Evolutionary conservation across 2,797 vertebrate genomes (phyloP).

Genomic region (Sarcoramphus papa): DNA sequence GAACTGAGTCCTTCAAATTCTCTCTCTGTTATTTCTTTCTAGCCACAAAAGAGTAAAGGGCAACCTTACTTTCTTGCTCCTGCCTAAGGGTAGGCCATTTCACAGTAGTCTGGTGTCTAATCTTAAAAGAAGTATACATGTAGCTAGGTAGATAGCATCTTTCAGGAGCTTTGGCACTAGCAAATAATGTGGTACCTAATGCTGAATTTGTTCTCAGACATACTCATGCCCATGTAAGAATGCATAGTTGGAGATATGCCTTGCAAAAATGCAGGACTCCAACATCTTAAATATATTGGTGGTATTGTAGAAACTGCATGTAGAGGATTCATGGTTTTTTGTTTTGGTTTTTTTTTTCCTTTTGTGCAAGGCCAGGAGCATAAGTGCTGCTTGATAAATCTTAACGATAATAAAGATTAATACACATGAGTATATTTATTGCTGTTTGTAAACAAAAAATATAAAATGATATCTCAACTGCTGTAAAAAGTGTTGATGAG

Average conservation of each 20-base stretch:
- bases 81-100: background rate
- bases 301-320: background rate
- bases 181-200: background rate
- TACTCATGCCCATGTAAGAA: background rate
- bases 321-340: background rate
- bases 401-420: background rate
- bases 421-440: constrained; percentile 23
- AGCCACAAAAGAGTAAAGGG: background rate
- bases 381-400: constrained; percentile 5
- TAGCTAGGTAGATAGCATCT: background rate
- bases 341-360: background rate
- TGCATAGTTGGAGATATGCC: background rate
- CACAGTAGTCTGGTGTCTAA: background rate
- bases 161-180: background rate
- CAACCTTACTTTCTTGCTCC: background rate
- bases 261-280: background rate
- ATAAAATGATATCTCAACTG: background rate
- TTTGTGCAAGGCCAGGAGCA: background rate
- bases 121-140: background rate
- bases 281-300: background rate
- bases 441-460: constrained; percentile 25
- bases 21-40: background rate
- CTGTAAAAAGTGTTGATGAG: background rate
- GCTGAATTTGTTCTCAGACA: background rate
- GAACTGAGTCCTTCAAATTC: background rate